phyloP scores from a whole-genome alignment of 2,888 invertebrate species.

The Drosophila rellima region DNA sequence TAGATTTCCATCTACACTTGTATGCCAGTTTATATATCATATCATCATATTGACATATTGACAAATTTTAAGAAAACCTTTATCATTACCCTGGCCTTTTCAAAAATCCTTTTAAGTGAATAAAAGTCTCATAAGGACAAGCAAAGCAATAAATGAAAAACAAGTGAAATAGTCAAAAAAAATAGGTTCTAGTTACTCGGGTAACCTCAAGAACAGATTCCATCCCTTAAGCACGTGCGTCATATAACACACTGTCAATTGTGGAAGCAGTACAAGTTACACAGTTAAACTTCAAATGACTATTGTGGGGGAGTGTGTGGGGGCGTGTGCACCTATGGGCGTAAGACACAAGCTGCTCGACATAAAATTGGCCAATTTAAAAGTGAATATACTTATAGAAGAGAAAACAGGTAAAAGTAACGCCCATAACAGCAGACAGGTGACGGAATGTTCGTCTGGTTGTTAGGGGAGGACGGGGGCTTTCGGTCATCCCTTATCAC shows the following conservation, averaged over 20 bases:
- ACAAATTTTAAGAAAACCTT: background rate
- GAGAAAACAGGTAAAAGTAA: constrained; percentile 60
- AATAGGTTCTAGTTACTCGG: constrained; percentile 31
- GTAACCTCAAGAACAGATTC: constrained; percentile 21
- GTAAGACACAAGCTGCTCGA: constrained; percentile 32
- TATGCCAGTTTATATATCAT: constrained; percentile 31
- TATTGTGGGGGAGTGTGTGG: constrained; percentile 64
- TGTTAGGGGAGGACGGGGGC: background rate
- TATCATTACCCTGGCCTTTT: constrained; percentile 9
- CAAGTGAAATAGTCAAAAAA: constrained; percentile 20
- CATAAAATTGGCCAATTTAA: constrained; percentile 69
- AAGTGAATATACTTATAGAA: constrained; percentile 31
- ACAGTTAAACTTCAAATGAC: constrained; percentile 71
- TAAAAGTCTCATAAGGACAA: background rate
- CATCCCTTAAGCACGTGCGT: constrained; percentile 7
- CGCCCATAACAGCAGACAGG: constrained; percentile 51
- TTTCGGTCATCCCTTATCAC: constrained; percentile 65
- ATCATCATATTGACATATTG: background rate
- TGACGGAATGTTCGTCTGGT: constrained; percentile 6
- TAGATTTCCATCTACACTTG: background rate
- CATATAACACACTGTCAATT: constrained; percentile 42
- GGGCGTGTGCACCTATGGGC: constrained; percentile 31
- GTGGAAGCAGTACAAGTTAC: constrained; percentile 48
- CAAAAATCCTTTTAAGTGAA: constrained; percentile 16
- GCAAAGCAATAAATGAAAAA: constrained; percentile 17